These are phyloP conservation scores for Parnassius smintheus DNA, from an alignment of 2,888 invertebrate genomes.

Conservation along the genomic window DNA sequence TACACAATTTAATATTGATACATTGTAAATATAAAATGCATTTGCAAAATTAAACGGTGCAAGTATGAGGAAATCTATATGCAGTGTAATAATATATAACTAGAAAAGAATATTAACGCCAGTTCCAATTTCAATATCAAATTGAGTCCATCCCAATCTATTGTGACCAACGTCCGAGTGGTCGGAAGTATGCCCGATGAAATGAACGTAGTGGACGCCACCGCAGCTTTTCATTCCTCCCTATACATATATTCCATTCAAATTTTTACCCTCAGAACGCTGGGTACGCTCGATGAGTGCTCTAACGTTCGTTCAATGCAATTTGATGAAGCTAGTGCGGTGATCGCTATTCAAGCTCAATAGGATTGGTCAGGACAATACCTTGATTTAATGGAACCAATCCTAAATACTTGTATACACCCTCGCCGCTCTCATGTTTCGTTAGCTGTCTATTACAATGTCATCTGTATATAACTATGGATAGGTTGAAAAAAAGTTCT, in stretches of 20 bases:
- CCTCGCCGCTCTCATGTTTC: constrained; percentile 36
- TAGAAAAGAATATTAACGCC: constrained; percentile 43
- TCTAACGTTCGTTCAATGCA: constrained; percentile 75
- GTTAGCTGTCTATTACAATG: constrained; percentile 28
- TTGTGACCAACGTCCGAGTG: constrained; percentile 67
- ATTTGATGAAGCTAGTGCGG: constrained; percentile 75
- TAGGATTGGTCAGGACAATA: constrained; percentile 71
- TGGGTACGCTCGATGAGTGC: constrained; percentile 68
- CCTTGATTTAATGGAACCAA: constrained; percentile 69
- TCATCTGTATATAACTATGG: too few species aligned
- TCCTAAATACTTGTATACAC: constrained; percentile 50
- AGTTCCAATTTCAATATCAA: constrained; percentile 73
- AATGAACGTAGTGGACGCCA: constrained; percentile 53
- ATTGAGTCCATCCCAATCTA: constrained; percentile 60
- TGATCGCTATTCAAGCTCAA: constrained; percentile 67
- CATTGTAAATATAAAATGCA: too few species aligned
- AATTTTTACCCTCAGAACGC: constrained; percentile 74
- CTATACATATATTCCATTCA: constrained; percentile 71
- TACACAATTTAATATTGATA: too few species aligned
- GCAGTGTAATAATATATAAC: constrained; percentile 11
- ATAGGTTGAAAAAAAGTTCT: too few species aligned
- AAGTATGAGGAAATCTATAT: too few species aligned
- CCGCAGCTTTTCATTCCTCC: constrained; percentile 50
- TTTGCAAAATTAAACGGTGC: too few species aligned
- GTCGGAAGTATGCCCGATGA: constrained; percentile 65